Evolutionary conservation across 1,140 invertebrate species (phyloP).

Genomic region (Brachionus rubens): DNA sequence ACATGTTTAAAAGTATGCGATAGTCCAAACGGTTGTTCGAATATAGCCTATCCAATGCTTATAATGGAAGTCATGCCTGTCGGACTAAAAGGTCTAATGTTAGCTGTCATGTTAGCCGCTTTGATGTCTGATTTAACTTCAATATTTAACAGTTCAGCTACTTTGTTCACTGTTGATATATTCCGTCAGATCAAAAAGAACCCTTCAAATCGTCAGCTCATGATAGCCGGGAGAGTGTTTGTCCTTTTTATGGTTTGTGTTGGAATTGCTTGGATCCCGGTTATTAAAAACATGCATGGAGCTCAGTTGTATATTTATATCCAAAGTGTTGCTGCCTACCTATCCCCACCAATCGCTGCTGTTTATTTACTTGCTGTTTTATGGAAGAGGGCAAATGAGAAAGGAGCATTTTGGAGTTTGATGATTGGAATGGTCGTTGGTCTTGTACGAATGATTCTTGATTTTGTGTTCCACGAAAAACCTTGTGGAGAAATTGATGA

Average conservation of each 20-base stretch:
- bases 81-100: conserved; percentile 63
- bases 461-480: conserved; percentile 56
- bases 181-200: conserved; percentile 51
- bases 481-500: conserved; percentile 55
- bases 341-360: conserved; percentile 63
- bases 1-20: conserved; percentile 60
- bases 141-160: conserved; percentile 63
- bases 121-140: conserved; percentile 64
- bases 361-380: conserved; percentile 62
- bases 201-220: conserved; percentile 57
- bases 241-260: conserved; percentile 61
- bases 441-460: conserved; percentile 57
- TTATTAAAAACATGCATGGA: conserved; percentile 62
- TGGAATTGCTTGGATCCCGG: conserved; percentile 63
- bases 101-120: conserved; percentile 64
- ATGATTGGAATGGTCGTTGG: conserved; percentile 57
- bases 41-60: conserved; percentile 63
- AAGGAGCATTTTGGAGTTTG: conserved; percentile 61
- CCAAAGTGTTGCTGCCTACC: conserved; percentile 61
- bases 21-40: conserved; percentile 60
- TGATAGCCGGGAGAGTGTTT: conserved; percentile 63
- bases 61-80: conserved; percentile 62
- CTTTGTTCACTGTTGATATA: conserved; percentile 65
- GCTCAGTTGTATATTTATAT: conserved; percentile 64
- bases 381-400: conserved; percentile 62